Conservation (phyloP, 2,113 vertebrate species). For the Heterocephalus glaber region DNA sequence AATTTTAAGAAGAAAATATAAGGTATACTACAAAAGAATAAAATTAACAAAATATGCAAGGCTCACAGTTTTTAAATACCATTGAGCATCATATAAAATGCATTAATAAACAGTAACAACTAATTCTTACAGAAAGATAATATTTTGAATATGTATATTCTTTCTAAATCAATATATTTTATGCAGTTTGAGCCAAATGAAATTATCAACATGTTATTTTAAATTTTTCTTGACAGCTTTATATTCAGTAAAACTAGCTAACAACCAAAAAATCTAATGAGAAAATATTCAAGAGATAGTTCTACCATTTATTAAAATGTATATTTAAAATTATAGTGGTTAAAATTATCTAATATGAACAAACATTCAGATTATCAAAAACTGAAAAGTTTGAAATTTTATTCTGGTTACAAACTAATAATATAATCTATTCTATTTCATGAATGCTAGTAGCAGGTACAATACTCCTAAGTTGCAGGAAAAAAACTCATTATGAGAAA, state of each 20-base stretch:
- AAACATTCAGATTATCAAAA: not conserved
- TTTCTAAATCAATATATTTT: not conserved
- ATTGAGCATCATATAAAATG: not conserved
- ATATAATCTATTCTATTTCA: not conserved
- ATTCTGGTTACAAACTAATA: not conserved
- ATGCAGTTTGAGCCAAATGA: not conserved
- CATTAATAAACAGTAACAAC: not conserved
- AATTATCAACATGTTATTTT: not conserved
- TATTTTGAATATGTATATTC: not conserved
- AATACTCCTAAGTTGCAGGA: not conserved
- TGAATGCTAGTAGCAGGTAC: not conserved
- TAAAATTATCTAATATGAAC: not conserved
- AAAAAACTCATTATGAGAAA: not conserved
- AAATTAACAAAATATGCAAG: not conserved
- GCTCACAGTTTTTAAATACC: not conserved
- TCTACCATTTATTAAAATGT: not conserved
- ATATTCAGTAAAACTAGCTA: not conserved
- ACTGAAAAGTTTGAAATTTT: not conserved
- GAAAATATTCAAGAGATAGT: not conserved
- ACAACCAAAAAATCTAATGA: not conserved
- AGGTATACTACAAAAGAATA: not conserved
- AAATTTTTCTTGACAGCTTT: not conserved
- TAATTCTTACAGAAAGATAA: not conserved
- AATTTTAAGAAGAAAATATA: not conserved
- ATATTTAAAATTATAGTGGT: not conserved